Evolutionary conservation across 30 jellyfish, hydroid and myxozoan genomes (phyloP), one percentile per base, ranked within the genome.

Genomic region (Kudoa iwatai): DNA sequence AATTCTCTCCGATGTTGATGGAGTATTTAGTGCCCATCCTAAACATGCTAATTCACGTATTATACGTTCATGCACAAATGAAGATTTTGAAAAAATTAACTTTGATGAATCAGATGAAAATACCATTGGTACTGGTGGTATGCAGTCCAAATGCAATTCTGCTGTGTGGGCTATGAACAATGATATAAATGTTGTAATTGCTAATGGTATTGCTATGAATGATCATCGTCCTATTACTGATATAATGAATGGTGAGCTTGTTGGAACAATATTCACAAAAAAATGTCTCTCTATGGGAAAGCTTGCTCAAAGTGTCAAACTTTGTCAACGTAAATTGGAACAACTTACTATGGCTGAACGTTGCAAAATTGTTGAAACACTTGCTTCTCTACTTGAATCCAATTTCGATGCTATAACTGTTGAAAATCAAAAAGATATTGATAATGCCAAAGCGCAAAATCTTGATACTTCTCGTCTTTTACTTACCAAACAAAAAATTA

Each of bases 21-120:
- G 90, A 14, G 59, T 68, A 10, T 68, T 58, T 42, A 58, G 85
- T 25, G 85, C 83, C 17, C 90, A 85, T 14, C 90, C 90, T n/a
- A 77, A 56, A 21, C 65, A 46, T 28, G 85, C 54, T 25, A 50
- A 34, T 24, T 68, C 90, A 14, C 55, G 65, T 14, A 24, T 68
- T 44, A 45, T 68, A 41, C 66, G 57, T 31, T 62, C 59, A 1
- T 68, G 53, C 40, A 49, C 85, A 39, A 85, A 85, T 4, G 65
- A 77, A 3, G 90, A 68, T 31, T 42, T 52, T 19, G 64, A 60
- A 23, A 39, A 23, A 25, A 51, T 68, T 33, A 54, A 64, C 39
- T 68, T 56, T 59, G 82, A 62, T 20, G 65, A 52, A 2, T n/a
- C n/a, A n/a, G n/a, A n/a, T n/a, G 50, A 53, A 13, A 58, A 85